Conservation (phyloP, 1,140 invertebrate genomes). For the Drosophila ironensis region DNA sequence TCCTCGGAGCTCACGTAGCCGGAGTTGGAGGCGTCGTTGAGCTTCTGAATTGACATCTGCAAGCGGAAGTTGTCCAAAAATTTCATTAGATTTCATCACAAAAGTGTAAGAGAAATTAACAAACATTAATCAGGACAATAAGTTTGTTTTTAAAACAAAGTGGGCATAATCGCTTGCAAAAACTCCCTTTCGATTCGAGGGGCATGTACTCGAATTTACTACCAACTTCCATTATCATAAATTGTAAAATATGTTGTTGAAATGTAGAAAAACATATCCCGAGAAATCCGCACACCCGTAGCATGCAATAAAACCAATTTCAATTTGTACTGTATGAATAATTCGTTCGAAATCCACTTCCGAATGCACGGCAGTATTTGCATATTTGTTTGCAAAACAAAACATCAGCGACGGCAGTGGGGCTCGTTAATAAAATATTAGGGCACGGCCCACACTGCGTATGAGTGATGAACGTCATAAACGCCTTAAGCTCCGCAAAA, state of each 20-base stretch:
- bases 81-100: too few species aligned
- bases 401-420: neutral
- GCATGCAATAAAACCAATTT: neutral
- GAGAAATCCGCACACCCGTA: too few species aligned
- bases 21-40: slow-evolving; percentile 83
- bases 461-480: neutral
- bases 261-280: too few species aligned
- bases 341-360: neutral
- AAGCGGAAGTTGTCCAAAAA: too few species aligned
- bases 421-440: neutral
- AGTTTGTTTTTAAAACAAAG: too few species aligned
- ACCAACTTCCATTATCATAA: too few species aligned
- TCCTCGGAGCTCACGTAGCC: slow-evolving; percentile 89
- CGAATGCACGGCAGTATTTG: neutral
- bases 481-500: neutral
- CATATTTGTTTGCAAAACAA: neutral
- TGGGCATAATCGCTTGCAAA: too few species aligned
- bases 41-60: slow-evolving; percentile 83
- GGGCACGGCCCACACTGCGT: neutral
- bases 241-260: too few species aligned
- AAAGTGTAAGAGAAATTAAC: too few species aligned
- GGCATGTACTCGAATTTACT: too few species aligned
- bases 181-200: too few species aligned
- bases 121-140: too few species aligned
- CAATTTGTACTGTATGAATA: neutral